phyloP scores from a whole-genome alignment of 2,797 vertebrate genomes.

The Phrynocephalus forsythii region DNA sequence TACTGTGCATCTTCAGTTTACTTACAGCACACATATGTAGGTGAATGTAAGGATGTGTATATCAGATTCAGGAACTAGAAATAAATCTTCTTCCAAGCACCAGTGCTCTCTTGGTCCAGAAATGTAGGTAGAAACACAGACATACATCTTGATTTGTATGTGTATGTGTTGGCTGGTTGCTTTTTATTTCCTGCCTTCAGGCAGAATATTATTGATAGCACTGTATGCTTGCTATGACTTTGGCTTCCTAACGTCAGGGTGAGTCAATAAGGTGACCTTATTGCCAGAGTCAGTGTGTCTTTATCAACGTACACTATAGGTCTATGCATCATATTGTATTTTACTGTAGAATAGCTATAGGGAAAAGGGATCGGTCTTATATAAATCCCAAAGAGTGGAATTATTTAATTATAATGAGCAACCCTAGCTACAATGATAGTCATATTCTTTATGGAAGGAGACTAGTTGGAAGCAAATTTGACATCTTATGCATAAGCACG shows the following conservation, averaged over 20 bases:
- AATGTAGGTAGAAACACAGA: background rate
- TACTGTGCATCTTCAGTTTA: background rate
- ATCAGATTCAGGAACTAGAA: background rate
- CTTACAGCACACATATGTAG: background rate
- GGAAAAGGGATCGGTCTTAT: background rate
- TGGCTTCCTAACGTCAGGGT: constrained; percentile 8
- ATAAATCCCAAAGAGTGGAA: background rate
- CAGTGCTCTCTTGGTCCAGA: background rate
- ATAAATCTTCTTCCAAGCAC: background rate
- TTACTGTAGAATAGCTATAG: background rate
- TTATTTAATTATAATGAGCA: background rate
- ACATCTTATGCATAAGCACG: background rate
- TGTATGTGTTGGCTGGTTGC: background rate
- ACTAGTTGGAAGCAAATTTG: background rate
- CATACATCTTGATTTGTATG: background rate
- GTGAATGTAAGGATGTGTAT: background rate
- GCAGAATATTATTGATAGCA: constrained; percentile 14
- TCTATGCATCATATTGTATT: background rate
- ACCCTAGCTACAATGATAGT: background rate
- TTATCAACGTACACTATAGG: background rate
- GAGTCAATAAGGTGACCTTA: constrained; percentile 35
- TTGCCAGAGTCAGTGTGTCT: background rate
- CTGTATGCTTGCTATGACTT: background rate
- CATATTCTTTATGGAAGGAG: background rate
- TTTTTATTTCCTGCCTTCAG: constrained; percentile 9